Evolutionary conservation across 92 coral and sea anemone species (phyloP).

Genomic region (Palythoa grandiflora): DNA sequence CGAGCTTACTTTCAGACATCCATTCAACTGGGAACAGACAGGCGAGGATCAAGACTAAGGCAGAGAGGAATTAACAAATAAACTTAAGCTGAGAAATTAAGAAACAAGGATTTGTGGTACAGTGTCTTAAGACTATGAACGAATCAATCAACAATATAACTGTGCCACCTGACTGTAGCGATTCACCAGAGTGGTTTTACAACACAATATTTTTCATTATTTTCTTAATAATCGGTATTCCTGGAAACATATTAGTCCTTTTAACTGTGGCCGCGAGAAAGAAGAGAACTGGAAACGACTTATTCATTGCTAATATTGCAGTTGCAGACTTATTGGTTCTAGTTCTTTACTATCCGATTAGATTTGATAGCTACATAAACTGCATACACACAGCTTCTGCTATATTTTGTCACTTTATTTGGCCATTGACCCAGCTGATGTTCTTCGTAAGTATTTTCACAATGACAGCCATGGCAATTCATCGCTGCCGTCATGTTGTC

Average conservation of each 20-base stretch:
- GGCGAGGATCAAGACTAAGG: no score
- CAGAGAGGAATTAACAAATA: no score
- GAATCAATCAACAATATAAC: background rate
- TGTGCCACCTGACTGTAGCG: background rate
- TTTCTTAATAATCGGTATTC: constrained; percentile 3
- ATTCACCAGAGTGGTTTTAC: background rate
- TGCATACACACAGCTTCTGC: background rate
- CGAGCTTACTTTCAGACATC: no score
- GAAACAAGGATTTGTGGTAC: no score
- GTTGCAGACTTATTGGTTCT: constrained; percentile 37
- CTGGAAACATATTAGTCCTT: constrained; percentile 27
- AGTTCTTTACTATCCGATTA: constrained; percentile 13
- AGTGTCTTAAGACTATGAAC: background rate
- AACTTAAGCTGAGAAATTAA: no score
- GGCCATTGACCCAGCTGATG: constrained; percentile 25
- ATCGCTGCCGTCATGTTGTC: constrained; percentile 45
- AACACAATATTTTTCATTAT: background rate
- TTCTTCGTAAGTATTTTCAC: constrained; percentile 47
- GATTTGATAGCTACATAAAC: background rate
- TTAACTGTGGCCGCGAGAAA: constrained; percentile 42
- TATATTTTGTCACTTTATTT: constrained; percentile 31
- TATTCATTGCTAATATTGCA: constrained; percentile 47
- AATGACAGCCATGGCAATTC: constrained; percentile 52
- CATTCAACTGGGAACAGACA: no score
- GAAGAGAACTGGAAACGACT: constrained; percentile 35